Conservation (phyloP, 2,797 vertebrate species). For the Neopelma chrysocephalum region DNA sequence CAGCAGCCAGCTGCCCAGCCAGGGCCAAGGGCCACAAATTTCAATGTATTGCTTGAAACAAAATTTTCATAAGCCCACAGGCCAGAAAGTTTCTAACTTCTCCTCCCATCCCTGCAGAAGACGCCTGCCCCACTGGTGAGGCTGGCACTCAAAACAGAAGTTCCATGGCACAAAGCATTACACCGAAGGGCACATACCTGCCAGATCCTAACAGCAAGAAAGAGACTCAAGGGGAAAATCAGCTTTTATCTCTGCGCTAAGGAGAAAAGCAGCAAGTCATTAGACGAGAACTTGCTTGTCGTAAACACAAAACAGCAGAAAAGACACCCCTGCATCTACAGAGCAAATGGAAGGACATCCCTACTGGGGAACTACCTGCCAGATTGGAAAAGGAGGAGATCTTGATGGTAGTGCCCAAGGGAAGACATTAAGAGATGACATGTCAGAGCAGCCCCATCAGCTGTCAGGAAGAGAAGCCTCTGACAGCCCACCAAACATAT, state of each 20-base stretch:
- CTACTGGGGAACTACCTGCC: constrained; percentile 24
- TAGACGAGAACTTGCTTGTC: not conserved
- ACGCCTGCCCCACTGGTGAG: not conserved
- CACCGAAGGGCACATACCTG: not conserved
- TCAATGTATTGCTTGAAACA: not conserved
- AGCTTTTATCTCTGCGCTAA: not conserved
- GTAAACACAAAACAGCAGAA: not conserved
- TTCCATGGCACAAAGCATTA: not conserved
- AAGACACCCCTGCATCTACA: not conserved
- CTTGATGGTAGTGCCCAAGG: constrained; percentile 1
- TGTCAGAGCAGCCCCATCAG: not conserved
- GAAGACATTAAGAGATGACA: constrained; percentile 24
- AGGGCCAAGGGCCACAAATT: not conserved
- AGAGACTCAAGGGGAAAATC: not conserved
- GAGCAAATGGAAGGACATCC: not conserved
- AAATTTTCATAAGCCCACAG: not conserved
- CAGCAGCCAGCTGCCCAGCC: not conserved
- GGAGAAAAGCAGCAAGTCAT: not conserved
- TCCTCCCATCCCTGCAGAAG: not conserved
- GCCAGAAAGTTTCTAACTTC: not conserved
- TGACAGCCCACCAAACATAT: not conserved
- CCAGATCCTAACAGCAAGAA: constrained; percentile 10
- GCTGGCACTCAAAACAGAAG: constrained; percentile 6
- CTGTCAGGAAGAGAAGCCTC: not conserved
- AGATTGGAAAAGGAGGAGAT: not conserved